These are phyloP conservation scores for Apodemus agrarius DNA, from an alignment of 2,797 vertebrate genomes.

Conservation along the genomic window DNA sequence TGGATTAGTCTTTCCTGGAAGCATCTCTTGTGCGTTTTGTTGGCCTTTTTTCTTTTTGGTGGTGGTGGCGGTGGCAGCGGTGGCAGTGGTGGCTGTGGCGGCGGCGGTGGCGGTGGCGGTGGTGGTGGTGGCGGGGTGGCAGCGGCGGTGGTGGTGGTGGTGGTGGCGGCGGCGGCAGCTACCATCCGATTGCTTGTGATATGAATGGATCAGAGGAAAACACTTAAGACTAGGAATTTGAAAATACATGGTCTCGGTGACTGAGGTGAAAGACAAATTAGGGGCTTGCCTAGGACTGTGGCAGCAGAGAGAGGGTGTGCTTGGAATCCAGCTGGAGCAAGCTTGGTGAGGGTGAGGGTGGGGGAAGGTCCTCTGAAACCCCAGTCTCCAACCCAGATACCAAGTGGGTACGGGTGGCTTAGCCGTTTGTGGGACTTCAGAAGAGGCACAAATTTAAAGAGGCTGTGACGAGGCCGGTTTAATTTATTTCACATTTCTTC, in stretches of 20 bases:
- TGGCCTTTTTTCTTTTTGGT: background rate
- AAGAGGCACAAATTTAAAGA: background rate
- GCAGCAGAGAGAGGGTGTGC: background rate
- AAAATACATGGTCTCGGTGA: conserved; percentile 3
- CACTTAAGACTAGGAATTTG: conserved; percentile 7
- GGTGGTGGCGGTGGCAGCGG: too few species aligned
- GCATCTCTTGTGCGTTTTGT: background rate
- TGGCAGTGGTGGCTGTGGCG: too few species aligned
- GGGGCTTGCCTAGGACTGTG: background rate
- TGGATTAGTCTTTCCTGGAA: background rate
- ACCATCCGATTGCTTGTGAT: background rate
- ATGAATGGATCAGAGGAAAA: background rate
- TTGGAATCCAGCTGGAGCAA: conserved; percentile 20
- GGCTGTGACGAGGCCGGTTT: background rate
- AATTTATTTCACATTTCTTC: background rate
- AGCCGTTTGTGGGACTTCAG: background rate
- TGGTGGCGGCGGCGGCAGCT: too few species aligned
- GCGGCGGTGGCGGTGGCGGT: too few species aligned
- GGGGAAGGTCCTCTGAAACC: background rate
- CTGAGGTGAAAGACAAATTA: conserved; percentile 7
- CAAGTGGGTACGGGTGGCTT: background rate
- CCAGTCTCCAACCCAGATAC: background rate
- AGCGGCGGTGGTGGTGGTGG: background rate
- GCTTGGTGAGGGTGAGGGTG: conserved; percentile 17
- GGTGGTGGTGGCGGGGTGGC: too few species aligned